Evolutionary conservation across 2,113 vertebrate genomes (phyloP).

Genomic region (Steatornis caripensis): DNA sequence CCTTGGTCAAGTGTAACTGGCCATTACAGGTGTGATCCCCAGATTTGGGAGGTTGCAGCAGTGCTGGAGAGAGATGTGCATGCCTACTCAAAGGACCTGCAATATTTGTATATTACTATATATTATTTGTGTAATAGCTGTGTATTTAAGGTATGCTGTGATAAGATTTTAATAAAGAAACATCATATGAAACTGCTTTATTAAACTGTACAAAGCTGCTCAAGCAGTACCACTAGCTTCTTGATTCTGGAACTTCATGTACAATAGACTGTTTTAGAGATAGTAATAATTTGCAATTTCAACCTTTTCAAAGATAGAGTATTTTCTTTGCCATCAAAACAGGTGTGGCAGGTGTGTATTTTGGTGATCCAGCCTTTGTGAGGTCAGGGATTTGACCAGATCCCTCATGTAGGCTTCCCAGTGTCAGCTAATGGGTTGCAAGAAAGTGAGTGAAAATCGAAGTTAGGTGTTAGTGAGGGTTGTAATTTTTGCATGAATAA

Average conservation of each 20-base stretch:
- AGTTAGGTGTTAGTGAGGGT: not conserved
- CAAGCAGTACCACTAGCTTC: not conserved
- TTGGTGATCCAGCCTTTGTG: not conserved
- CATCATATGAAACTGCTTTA: not conserved
- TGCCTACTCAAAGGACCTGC: not conserved
- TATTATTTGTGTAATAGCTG: not conserved
- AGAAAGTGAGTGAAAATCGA: not conserved
- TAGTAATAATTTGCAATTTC: not conserved
- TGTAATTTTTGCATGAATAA: not conserved
- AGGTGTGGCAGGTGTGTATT: not conserved
- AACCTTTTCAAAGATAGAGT: not conserved
- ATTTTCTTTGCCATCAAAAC: not conserved
- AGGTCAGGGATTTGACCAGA: not conserved
- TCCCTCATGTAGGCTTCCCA: not conserved
- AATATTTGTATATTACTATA: not conserved
- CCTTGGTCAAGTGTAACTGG: not conserved
- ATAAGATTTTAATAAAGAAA: not conserved
- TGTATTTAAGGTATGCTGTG: not conserved
- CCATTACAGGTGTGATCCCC: fast-evolving
- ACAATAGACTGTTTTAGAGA: not conserved
- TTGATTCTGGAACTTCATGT: not conserved
- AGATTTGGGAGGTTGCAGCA: not conserved
- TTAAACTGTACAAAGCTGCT: not conserved
- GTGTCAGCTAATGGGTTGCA: not conserved
- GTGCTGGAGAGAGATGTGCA: not conserved